Conservation (phyloP, 2,888 invertebrate species). For the Melinaea menophilus region DNA sequence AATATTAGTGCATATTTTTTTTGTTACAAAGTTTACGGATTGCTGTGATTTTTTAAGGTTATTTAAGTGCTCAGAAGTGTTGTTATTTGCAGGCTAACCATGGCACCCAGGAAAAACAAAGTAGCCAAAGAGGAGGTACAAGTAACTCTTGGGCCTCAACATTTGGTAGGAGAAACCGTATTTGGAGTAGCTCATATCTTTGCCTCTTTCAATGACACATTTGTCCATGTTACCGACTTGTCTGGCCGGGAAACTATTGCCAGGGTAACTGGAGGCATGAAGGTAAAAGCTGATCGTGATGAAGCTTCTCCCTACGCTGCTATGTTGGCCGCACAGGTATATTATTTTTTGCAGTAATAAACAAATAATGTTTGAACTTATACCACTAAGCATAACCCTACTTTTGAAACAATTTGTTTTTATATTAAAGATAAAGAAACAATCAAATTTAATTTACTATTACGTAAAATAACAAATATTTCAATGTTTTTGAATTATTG, state of each 20-base stretch:
- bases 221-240: slow-evolving; percentile 99
- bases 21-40: slow-evolving; percentile 46
- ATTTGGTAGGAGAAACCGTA: slow-evolving; percentile 97
- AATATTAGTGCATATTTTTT: slow-evolving; percentile 27
- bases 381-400: slow-evolving; percentile 4
- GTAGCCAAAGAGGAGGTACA: slow-evolving; percentile 97
- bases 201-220: slow-evolving; percentile 99
- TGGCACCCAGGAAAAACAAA: slow-evolving; percentile 99
- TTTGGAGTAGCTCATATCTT: slow-evolving; percentile 99
- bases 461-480: background rate
- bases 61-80: slow-evolving; percentile 64
- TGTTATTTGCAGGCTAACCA: slow-evolving; percentile 77
- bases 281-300: slow-evolving; percentile 99
- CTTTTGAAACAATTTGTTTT: background rate
- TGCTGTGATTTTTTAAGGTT: slow-evolving; percentile 64
- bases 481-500: too few species aligned
- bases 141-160: slow-evolving; percentile 96
- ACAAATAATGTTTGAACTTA: background rate
- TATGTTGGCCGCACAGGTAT: slow-evolving; percentile 99
- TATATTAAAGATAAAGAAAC: too few species aligned
- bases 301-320: slow-evolving; percentile 99
- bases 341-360: slow-evolving; percentile 10
- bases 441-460: too few species aligned
- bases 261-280: slow-evolving; percentile 99
- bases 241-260: slow-evolving; percentile 97